These are phyloP conservation scores for Maniola jurtina DNA, from an alignment of 1,140 invertebrate genomes.

Conservation along the genomic window DNA sequence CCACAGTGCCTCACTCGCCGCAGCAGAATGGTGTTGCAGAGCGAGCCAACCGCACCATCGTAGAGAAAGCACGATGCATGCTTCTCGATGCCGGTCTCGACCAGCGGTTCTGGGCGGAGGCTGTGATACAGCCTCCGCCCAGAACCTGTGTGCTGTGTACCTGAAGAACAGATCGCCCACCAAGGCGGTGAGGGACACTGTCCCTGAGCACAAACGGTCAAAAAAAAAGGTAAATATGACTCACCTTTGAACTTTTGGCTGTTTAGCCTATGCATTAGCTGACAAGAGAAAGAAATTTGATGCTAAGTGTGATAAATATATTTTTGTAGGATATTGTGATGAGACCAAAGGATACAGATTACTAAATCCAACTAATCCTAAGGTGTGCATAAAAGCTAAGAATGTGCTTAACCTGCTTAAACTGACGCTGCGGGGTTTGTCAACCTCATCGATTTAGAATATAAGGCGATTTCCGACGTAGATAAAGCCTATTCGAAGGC, in stretches of 20 bases:
- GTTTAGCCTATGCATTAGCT: slow-evolving; percentile 54
- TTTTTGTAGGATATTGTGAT: slow-evolving; percentile 71
- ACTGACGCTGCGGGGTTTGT: too few relatives aligned
- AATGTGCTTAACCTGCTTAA: not conserved
- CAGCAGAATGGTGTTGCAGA: slow-evolving; percentile 25
- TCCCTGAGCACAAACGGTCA: slow-evolving; percentile 61
- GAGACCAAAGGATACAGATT: slow-evolving; percentile 63
- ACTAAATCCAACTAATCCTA: slow-evolving; percentile 43
- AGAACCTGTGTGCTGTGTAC: slow-evolving; percentile 1
- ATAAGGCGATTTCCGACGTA: too few relatives aligned
- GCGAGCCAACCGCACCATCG: slow-evolving; percentile 26
- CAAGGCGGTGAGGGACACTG: slow-evolving; percentile 33
- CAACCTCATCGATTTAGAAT: too few relatives aligned
- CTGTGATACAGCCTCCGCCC: slow-evolving; percentile 14
- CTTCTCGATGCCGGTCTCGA: slow-evolving; percentile 14
- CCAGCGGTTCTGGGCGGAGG: slow-evolving; percentile 5
- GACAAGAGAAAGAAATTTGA: slow-evolving; percentile 50
- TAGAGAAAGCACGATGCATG: slow-evolving; percentile 26
- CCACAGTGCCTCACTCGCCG: slow-evolving; percentile 12
- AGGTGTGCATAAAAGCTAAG: slow-evolving; percentile 7
- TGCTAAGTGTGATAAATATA: slow-evolving; percentile 43
- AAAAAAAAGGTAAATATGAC: slow-evolving; percentile 53
- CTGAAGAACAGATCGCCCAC: slow-evolving; percentile 16
- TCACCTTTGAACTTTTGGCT: slow-evolving; percentile 66
- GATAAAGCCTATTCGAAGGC: too few relatives aligned